Conservation (phyloP, 2,888 invertebrate genomes). For the Acanthopleura granulata region DNA sequence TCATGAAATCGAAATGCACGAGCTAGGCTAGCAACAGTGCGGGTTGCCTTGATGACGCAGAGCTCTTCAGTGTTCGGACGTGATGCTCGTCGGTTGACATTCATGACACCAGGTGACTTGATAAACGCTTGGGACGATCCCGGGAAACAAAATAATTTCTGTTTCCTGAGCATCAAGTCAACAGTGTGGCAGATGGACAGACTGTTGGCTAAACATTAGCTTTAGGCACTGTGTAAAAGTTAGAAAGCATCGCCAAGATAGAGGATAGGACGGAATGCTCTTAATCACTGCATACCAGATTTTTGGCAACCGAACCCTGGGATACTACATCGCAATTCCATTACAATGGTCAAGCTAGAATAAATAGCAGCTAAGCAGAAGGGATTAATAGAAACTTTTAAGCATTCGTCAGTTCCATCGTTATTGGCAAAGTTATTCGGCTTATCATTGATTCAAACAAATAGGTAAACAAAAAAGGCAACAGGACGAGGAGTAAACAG, state of each 20-base stretch:
- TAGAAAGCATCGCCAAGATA: no score
- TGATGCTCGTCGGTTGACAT: not conserved
- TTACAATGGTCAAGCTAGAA: no score
- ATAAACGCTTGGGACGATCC: not conserved
- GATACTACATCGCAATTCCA: not conserved
- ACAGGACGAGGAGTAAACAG: no score
- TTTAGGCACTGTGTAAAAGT: not conserved
- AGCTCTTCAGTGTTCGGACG: not conserved
- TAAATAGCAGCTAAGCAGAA: no score
- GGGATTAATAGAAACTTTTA: no score
- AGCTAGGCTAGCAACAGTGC: not conserved
- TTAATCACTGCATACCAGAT: no score
- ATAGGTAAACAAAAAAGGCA: no score
- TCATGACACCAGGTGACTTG: not conserved
- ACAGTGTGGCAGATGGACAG: not conserved
- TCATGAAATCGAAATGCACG: not conserved
- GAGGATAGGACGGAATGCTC: no score
- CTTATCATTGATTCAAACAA: no score
- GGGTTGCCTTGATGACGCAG: not conserved
- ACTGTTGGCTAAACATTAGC: not conserved
- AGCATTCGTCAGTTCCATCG: no score
- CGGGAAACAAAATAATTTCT: slow-evolving; percentile 17
- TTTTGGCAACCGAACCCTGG: not conserved
- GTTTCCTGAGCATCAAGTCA: not conserved
- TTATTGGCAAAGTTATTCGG: no score